Evolutionary conservation across 1,140 invertebrate species (phyloP).

Genomic region (Drosophila kohkoa): DNA sequence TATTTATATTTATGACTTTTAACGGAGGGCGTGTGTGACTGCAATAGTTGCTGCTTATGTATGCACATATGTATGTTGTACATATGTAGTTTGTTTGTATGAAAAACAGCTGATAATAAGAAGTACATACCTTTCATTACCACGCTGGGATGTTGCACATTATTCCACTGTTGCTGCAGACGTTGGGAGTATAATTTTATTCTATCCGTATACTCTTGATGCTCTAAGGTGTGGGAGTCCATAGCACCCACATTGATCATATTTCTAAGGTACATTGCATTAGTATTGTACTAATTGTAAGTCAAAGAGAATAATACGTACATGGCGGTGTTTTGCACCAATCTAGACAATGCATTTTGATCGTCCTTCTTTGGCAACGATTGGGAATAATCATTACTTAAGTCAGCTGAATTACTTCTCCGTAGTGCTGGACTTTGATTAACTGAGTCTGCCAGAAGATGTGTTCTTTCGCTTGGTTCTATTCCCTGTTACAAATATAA

Average conservation of each 20-base stretch:
- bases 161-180: constrained; percentile 86
- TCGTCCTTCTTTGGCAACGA: constrained; percentile 93
- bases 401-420: constrained; percentile 88
- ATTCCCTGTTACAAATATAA: constrained; percentile 52
- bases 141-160: constrained; percentile 68
- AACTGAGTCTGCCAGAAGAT: constrained; percentile 89
- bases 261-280: constrained; percentile 87
- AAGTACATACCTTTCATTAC: constrained; percentile 54
- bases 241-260: constrained; percentile 93
- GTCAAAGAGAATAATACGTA: constrained; percentile 85
- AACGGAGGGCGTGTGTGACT: too few relatives aligned
- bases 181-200: constrained; percentile 89
- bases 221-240: constrained; percentile 91
- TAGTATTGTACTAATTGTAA: neutral
- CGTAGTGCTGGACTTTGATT: constrained; percentile 88
- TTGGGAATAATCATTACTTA: constrained; percentile 87
- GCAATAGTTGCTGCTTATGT: neutral
- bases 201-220: constrained; percentile 92
- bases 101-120: neutral
- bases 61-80: neutral
- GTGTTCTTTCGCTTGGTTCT: constrained; percentile 89
- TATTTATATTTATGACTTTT: neutral
- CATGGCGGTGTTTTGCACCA: constrained; percentile 95
- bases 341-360: constrained; percentile 93
- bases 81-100: too few relatives aligned